Conservation (phyloP, 2,888 invertebrate genomes). For the Gari tellinella region DNA sequence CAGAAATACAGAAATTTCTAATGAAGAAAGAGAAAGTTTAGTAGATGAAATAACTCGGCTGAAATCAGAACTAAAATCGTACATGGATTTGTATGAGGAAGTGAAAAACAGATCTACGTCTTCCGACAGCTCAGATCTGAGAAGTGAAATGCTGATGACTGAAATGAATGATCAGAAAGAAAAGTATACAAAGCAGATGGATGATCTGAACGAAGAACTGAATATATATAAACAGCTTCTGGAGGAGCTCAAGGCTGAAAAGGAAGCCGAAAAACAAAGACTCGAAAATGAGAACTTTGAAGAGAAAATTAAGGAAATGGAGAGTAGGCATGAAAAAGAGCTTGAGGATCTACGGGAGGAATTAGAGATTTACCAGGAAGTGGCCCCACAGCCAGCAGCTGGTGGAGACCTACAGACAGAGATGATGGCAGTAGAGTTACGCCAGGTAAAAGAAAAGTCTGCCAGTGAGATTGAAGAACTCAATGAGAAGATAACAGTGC, state of each 20-base stretch:
- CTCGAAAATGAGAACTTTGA: conserved; percentile 31
- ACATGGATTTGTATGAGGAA: not conserved
- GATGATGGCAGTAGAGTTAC: conserved; percentile 38
- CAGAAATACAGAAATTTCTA: conserved; percentile 1
- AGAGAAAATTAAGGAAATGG: conserved; percentile 24
- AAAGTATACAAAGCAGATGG: conserved; percentile 17
- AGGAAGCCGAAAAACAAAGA: not conserved
- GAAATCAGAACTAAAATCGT: conserved; percentile 1
- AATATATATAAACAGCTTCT: conserved; percentile 4
- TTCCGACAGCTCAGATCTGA: not conserved
- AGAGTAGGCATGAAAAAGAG: conserved; percentile 22
- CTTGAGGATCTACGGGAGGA: conserved; percentile 10
- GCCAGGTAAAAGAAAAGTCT: conserved; percentile 36
- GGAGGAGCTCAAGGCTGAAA: not conserved
- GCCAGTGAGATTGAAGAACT: conserved; percentile 27
- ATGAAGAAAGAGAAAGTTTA: not conserved
- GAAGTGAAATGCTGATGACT: conserved; percentile 28
- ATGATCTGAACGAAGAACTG: not conserved
- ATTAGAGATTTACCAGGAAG: not conserved
- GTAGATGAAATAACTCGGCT: not conserved
- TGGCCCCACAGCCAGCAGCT: not conserved
- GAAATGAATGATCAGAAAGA: conserved; percentile 44
- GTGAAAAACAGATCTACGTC: no score
- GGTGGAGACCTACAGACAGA: conserved; percentile 18
- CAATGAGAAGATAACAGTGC: conserved; percentile 14